Evolutionary conservation across 2,888 invertebrate genomes (phyloP).

Genomic region (Trachelus tabidus): DNA sequence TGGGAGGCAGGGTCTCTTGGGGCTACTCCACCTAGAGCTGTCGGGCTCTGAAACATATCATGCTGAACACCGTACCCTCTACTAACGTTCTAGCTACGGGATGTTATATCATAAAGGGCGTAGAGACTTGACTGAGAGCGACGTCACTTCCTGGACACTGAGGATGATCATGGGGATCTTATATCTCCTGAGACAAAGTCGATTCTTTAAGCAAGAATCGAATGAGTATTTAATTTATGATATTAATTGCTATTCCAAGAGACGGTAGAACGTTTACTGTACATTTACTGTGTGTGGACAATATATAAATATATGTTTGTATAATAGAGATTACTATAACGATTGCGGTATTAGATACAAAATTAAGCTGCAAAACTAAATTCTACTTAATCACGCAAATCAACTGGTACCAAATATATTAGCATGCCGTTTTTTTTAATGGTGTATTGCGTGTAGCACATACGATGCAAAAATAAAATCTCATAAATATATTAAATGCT

Average conservation of each 20-base stretch:
- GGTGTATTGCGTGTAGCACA: background rate
- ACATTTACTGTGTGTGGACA: background rate
- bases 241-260: background rate
- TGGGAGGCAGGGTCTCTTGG: conserved; percentile 69
- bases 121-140: background rate
- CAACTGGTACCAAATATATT: conserved; percentile 2
- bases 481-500: background rate
- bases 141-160: background rate
- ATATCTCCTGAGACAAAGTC: background rate
- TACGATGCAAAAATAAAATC: background rate
- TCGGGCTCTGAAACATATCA: conserved; percentile 71
- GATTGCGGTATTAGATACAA: conserved; percentile 3
- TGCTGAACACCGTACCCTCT: conserved; percentile 55
- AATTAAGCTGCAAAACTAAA: conserved; percentile 22
- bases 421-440: background rate
- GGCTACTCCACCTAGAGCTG: conserved; percentile 65
- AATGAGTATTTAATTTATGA: background rate
- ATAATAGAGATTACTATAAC: background rate
- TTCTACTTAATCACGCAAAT: conserved; percentile 2
- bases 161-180: background rate
- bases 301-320: background rate
- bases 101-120: background rate
- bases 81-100: conserved; percentile 32
- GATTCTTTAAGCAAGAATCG: background rate
- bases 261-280: background rate